These are phyloP conservation scores for Cygnus atratus DNA, from an alignment of 2,113 vertebrate genomes.

Conservation along the genomic window DNA sequence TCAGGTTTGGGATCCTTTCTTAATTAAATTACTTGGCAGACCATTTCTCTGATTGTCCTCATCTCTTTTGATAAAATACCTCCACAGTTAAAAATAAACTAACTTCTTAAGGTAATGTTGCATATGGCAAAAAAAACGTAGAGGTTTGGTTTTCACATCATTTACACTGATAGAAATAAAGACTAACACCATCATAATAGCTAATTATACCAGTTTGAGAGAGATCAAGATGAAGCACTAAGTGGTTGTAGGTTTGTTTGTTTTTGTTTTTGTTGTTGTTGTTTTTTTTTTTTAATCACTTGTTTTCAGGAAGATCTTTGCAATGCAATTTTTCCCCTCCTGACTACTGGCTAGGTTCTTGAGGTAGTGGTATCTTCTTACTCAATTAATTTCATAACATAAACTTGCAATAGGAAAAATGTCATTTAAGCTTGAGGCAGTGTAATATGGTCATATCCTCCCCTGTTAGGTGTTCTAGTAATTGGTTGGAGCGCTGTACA, in stretches of 20 bases:
- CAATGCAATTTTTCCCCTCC: not conserved
- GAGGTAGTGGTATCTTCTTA: not conserved
- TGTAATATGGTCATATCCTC: not conserved
- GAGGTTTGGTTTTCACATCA: not conserved
- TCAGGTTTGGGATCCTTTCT: not conserved
- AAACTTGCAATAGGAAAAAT: not conserved
- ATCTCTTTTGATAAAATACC: not conserved
- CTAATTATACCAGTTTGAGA: not conserved
- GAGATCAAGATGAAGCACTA: not conserved
- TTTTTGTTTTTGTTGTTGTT: not conserved
- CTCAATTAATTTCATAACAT: not conserved
- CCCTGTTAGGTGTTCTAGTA: not conserved
- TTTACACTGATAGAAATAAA: not conserved
- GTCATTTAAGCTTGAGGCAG: not conserved
- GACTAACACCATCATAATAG: not conserved
- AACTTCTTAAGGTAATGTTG: not conserved
- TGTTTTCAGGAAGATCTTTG: not conserved
- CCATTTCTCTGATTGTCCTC: not conserved
- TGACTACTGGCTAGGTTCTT: not conserved
- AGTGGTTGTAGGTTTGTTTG: not conserved
- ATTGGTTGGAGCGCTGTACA: not conserved
- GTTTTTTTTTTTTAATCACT: too few species aligned
- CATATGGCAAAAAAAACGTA: not conserved
- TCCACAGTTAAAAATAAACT: not conserved
- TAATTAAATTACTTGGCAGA: not conserved